These are phyloP conservation scores for Phyllostomus hastatus DNA, from an alignment of 2,113 vertebrate genomes.

Conservation along the genomic window DNA sequence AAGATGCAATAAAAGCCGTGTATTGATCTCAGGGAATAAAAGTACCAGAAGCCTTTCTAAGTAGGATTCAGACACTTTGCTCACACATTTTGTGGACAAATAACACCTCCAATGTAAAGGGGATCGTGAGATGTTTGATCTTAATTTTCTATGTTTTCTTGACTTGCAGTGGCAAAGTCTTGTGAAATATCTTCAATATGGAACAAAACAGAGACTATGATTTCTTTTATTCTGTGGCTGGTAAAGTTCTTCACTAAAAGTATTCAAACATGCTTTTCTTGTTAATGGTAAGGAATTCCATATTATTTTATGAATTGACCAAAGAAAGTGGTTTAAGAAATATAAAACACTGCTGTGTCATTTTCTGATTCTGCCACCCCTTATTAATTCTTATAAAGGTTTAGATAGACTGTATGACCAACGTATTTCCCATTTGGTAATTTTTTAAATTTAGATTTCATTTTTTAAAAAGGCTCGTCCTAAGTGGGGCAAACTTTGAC, in stretches of 20 bases:
- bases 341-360: background rate
- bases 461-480: background rate
- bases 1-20: background rate
- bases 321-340: conserved; percentile 6
- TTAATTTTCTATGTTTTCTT: background rate
- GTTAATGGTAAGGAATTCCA: background rate
- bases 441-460: conserved; percentile 1
- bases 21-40: background rate
- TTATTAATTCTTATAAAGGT: background rate
- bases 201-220: background rate
- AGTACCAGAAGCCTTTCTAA: background rate
- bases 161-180: conserved; percentile 1
- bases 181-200: conserved; percentile 7
- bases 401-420: background rate
- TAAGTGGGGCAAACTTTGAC: background rate
- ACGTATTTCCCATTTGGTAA: background rate
- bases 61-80: background rate
- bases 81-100: background rate
- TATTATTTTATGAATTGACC: background rate
- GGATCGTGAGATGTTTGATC: background rate
- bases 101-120: background rate
- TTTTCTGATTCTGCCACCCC: conserved; percentile 16
- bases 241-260: conserved; percentile 1
- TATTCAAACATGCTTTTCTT: conserved; percentile 27
- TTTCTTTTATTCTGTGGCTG: background rate